Percentiles rank a stretch among this genome's conserved stretches.
Conservation (phyloP, 1,140 invertebrate species). For the Planococcus citri region DNA sequence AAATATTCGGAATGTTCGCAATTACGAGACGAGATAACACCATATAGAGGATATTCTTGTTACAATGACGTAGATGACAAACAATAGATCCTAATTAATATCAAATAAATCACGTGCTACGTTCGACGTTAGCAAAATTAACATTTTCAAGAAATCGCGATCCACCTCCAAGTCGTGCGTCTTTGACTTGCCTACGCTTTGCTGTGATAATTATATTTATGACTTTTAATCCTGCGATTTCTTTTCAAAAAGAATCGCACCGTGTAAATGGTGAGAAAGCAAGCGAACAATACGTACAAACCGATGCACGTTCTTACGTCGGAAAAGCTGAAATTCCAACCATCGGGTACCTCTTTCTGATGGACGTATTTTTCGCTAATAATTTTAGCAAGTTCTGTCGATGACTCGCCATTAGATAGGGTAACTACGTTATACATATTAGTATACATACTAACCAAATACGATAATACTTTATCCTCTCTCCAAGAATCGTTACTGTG, state of each 20-base stretch:
- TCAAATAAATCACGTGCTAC: too few relatives aligned
- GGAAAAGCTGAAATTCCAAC: background rate
- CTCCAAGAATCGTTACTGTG: slow-evolving; percentile 47
- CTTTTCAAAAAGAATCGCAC: background rate
- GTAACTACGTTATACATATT: slow-evolving; percentile 26
- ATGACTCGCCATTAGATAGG: background rate
- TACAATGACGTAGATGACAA: too few relatives aligned
- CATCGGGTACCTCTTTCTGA: background rate
- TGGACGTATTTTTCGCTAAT: background rate
- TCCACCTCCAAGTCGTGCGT: too few relatives aligned
- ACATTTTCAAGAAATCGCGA: too few relatives aligned
- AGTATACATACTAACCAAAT: slow-evolving; percentile 62
- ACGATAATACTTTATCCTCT: slow-evolving; percentile 52
- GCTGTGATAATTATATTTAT: background rate
- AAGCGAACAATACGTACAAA: background rate
- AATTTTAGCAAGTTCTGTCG: background rate
- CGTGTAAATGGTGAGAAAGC: slow-evolving; percentile 1
- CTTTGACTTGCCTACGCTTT: background rate
- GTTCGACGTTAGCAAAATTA: too few relatives aligned
- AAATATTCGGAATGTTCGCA: too few relatives aligned
- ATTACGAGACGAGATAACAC: too few relatives aligned
- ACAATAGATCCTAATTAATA: too few relatives aligned
- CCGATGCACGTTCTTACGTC: background rate
- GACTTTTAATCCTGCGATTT: background rate
- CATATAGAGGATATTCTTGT: too few relatives aligned